Percentiles rank a stretch among this genome's conserved stretches.
Evolutionary conservation across 2,797 vertebrate species (phyloP).

Genomic region (Coluber constrictor): DNA sequence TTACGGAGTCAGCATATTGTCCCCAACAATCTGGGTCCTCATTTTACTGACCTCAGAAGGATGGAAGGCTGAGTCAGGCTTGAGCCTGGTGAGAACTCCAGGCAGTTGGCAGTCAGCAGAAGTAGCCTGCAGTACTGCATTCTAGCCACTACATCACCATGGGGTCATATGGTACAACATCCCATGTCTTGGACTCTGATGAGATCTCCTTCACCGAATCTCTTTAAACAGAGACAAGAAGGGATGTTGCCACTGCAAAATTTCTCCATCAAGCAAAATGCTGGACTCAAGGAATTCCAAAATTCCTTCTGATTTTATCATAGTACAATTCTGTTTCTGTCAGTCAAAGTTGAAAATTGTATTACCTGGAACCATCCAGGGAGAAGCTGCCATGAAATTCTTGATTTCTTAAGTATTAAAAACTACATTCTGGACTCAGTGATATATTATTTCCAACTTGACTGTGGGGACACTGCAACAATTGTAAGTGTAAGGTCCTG

Average conservation of each 20-base stretch:
- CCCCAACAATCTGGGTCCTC: no score
- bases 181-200: background rate
- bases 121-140: no score
- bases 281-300: background rate
- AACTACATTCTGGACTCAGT: background rate
- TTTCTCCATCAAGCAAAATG: background rate
- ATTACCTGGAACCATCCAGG: background rate
- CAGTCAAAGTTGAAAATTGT: background rate
- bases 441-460: background rate
- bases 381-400: background rate
- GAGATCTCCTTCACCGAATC: background rate
- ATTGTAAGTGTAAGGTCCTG: constrained; percentile 18
- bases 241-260: background rate
- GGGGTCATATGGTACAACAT: background rate
- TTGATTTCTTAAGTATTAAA: background rate
- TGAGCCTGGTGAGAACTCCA: no score
- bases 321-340: background rate
- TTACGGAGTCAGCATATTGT: no score
- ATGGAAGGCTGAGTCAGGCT: no score
- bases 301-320: background rate
- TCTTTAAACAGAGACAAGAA: background rate
- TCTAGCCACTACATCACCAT: no score
- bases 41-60: no score
- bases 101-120: no score
- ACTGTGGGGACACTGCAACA: background rate